Conservation (phyloP, 2,113 vertebrate genomes). For the Cygnus atratus region DNA sequence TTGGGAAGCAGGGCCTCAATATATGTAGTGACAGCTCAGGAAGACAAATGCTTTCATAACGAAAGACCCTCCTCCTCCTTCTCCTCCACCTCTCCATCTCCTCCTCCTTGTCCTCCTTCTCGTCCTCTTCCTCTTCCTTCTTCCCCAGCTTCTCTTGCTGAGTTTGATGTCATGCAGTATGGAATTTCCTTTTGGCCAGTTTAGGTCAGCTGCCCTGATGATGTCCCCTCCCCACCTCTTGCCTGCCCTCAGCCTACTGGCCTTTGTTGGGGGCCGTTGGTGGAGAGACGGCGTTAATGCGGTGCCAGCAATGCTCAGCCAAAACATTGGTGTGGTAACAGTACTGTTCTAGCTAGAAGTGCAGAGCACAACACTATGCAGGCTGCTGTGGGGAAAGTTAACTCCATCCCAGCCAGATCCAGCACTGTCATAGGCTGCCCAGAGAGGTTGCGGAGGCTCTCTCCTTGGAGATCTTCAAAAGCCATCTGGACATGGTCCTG, state of each 20-base stretch:
- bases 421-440: neutral
- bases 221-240: neutral
- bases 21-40: neutral
- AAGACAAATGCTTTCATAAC: neutral
- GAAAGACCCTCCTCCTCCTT: too few species aligned
- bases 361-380: neutral
- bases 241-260: neutral
- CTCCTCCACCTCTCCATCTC: too few species aligned
- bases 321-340: neutral
- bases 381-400: neutral
- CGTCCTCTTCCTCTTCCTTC: too few species aligned
- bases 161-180: too few species aligned
- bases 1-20: neutral
- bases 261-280: neutral
- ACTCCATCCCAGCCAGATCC: neutral
- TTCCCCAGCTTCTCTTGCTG: too few species aligned
- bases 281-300: neutral
- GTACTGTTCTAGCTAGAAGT: neutral
- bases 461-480: neutral
- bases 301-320: neutral
- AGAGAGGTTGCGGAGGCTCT: neutral
- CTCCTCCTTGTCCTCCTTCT: too few species aligned
- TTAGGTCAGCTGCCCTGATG: neutral
- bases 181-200: neutral
- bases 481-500: neutral